A percentile compares a stretch with the other conserved stretches of the same genome.
These are phyloP conservation scores for Taphrorychus bicolor DNA, from an alignment of 2,888 invertebrate species.

Conservation along the genomic window DNA sequence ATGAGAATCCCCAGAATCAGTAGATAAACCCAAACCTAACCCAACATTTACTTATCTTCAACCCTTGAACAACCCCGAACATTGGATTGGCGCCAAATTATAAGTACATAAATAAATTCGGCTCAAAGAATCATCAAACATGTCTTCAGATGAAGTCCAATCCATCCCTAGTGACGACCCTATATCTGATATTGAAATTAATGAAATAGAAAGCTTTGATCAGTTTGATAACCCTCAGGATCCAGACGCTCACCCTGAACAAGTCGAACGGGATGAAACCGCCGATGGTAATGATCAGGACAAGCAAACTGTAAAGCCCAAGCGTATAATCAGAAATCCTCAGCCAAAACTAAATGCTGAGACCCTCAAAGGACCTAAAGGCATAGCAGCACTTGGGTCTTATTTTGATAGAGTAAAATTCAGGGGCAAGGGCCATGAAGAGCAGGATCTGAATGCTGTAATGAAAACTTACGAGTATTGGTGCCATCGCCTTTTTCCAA, in stretches of 20 bases:
- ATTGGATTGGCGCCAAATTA: conserved; percentile 17
- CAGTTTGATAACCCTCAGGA: conserved; percentile 23
- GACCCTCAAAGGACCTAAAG: conserved; percentile 75
- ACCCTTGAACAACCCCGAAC: neutral
- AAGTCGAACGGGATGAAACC: conserved; percentile 46
- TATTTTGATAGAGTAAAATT: conserved; percentile 84
- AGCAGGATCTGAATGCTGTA: conserved; percentile 79
- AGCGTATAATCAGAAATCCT: conserved; percentile 69
- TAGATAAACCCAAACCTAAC: conserved; percentile 7
- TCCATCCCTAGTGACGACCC: neutral
- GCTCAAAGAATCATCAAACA: neutral
- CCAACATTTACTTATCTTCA: conserved; percentile 28
- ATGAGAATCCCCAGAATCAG: neutral
- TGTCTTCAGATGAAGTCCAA: conserved; percentile 35
- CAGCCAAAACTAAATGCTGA: conserved; percentile 73
- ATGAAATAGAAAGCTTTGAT: no score
- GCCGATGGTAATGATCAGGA: conserved; percentile 54
- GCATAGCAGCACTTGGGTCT: conserved; percentile 79
- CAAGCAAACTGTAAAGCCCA: conserved; percentile 61
- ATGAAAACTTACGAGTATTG: conserved; percentile 90
- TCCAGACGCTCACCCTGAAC: conserved; percentile 36
- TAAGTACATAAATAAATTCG: neutral
- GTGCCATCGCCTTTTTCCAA: conserved; percentile 92
- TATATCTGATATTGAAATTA: neutral
- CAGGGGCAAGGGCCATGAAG: conserved; percentile 83